phyloP scores from a whole-genome alignment of 2,888 invertebrate species.

The Caenorhabditis imperialis region DNA sequence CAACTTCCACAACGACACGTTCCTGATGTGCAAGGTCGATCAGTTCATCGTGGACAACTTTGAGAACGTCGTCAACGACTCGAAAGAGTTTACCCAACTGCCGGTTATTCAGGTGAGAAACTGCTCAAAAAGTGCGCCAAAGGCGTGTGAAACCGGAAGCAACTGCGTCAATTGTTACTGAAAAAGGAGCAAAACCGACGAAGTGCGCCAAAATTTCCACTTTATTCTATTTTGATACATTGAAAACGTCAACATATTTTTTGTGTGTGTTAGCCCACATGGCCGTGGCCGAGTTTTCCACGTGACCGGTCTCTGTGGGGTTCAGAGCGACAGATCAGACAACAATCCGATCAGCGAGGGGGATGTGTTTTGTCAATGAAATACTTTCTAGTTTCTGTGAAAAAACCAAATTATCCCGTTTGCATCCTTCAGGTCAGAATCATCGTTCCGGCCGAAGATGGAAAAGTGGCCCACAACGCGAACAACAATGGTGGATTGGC shows the following conservation, averaged over 20 bases:
- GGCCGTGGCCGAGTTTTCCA: constrained; percentile 14
- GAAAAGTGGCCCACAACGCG: constrained; percentile 37
- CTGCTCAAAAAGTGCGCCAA: too few relatives aligned
- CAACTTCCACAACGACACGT: constrained; percentile 75
- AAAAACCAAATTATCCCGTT: neutral
- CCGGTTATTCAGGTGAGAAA: constrained; percentile 73
- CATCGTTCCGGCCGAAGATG: constrained; percentile 65
- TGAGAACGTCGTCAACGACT: constrained; percentile 67
- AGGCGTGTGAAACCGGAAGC: too few relatives aligned
- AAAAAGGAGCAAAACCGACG: too few relatives aligned
- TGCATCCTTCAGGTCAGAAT: constrained; percentile 63
- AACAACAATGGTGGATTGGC: constrained; percentile 62
- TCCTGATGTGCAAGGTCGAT: constrained; percentile 73
- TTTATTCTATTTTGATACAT: constrained; percentile 1
- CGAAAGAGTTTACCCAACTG: constrained; percentile 74
- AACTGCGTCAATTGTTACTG: too few relatives aligned
- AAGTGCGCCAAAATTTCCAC: constrained; percentile 3
- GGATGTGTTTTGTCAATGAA: constrained; percentile 32
- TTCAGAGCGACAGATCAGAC: constrained; percentile 8
- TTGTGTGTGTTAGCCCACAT: neutral
- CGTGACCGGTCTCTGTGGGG: neutral
- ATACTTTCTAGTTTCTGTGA: constrained; percentile 8
- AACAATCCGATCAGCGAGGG: constrained; percentile 11
- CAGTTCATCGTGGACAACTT: constrained; percentile 73
- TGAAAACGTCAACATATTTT: neutral